Evolutionary conservation across 2,888 invertebrate genomes (phyloP).

Genomic region (Mechanitis mazaeus): DNA sequence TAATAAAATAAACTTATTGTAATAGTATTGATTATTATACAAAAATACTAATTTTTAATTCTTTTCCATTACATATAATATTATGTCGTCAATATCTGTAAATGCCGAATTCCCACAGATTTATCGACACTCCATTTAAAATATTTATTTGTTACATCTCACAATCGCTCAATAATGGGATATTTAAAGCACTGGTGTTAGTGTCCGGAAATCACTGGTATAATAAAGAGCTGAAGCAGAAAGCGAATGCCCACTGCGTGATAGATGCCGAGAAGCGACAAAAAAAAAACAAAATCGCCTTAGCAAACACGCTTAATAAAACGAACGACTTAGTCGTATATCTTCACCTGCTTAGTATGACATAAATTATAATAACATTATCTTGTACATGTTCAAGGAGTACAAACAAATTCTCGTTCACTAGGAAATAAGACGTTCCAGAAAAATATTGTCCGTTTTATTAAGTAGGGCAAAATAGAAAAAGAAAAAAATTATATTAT

Average conservation of each 20-base stretch:
- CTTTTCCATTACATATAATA: no score
- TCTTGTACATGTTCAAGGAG: conserved; percentile 73
- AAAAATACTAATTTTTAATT: no score
- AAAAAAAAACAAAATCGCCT: conserved; percentile 73
- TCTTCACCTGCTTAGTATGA: conserved; percentile 77
- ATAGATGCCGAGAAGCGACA: conserved; percentile 71
- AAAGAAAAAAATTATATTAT: conserved; percentile 58
- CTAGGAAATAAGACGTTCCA: conserved; percentile 69
- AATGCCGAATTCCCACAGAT: conserved; percentile 1
- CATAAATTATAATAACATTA: conserved; percentile 77
- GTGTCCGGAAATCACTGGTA: conserved; percentile 70
- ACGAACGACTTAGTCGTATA: conserved; percentile 74
- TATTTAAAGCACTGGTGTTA: conserved; percentile 28
- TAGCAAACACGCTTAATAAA: conserved; percentile 76
- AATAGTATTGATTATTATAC: no score
- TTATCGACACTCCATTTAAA: conserved; percentile 9
- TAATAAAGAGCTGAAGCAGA: conserved; percentile 72
- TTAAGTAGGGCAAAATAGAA: conserved; percentile 45
- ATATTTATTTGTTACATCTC: conserved; percentile 14
- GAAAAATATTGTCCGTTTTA: conserved; percentile 62
- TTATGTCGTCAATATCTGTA: not conserved
- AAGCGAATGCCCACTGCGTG: conserved; percentile 73
- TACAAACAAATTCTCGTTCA: conserved; percentile 74
- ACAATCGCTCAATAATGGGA: conserved; percentile 9
- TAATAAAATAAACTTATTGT: no score